Evolutionary conservation across 2,113 vertebrate species (phyloP).

Genomic region (Muntiacus muntjak): DNA sequence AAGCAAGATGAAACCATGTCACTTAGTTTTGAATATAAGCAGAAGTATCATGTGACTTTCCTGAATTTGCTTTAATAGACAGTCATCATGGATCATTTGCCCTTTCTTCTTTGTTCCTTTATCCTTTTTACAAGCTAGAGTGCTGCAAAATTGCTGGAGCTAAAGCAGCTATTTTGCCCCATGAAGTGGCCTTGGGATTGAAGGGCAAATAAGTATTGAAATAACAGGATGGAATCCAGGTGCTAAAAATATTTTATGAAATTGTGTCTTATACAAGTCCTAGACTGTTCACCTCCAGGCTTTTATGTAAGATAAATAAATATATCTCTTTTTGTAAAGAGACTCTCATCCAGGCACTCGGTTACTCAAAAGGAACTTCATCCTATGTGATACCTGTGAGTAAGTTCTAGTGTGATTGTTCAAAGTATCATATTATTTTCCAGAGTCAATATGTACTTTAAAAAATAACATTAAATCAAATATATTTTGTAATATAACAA

Average conservation of each 20-base stretch:
- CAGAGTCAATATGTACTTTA: not conserved
- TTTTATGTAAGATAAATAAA: not conserved
- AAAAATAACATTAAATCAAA: not conserved
- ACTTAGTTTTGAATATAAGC: not conserved
- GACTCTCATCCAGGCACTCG: not conserved
- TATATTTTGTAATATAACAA: not conserved
- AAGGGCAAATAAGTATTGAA: not conserved
- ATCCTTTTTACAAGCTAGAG: not conserved
- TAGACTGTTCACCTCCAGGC: not conserved
- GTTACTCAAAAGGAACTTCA: not conserved
- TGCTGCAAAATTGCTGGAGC: not conserved
- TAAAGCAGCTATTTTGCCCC: not conserved
- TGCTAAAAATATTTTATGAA: not conserved
- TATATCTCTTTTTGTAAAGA: not conserved
- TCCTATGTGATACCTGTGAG: not conserved
- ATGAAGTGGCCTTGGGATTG: not conserved
- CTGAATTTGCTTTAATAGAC: not conserved
- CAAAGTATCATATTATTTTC: not conserved
- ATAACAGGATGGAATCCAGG: not conserved
- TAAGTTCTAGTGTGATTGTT: not conserved
- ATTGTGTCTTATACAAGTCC: not conserved
- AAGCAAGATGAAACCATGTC: not conserved
- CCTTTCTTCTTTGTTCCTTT: not conserved
- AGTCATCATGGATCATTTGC: not conserved
- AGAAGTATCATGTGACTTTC: not conserved